These are phyloP conservation scores for Netelia inedita DNA, from an alignment of 2,888 invertebrate genomes.

Conservation along the genomic window DNA sequence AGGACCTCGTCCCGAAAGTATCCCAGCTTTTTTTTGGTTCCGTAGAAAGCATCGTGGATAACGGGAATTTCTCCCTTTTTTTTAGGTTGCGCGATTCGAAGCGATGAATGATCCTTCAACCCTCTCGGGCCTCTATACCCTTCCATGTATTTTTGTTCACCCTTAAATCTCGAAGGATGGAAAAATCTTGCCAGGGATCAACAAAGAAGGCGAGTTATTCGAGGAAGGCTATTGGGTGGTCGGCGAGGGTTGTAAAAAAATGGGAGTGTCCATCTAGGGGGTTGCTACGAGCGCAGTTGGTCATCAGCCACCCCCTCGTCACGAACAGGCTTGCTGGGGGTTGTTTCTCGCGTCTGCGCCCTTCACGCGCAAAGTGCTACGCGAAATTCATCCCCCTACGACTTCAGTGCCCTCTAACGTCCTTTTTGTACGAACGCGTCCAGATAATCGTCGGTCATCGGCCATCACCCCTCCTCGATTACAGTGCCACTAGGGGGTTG, in stretches of 20 bases:
- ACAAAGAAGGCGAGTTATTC: constrained; percentile 19
- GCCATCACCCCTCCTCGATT: too few species aligned
- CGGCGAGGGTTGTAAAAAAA: constrained; percentile 61
- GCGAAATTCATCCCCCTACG: constrained; percentile 35
- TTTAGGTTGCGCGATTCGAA: constrained; percentile 52
- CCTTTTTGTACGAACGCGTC: background rate
- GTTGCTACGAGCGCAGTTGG: constrained; percentile 65
- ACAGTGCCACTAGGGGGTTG: too few species aligned
- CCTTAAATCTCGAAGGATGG: constrained; percentile 36
- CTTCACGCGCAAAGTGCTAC: constrained; percentile 4
- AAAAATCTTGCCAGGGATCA: constrained; percentile 15
- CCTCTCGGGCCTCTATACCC: constrained; percentile 20
- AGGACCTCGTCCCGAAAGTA: constrained; percentile 11
- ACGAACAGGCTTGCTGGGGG: constrained; percentile 16
- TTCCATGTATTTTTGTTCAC: constrained; percentile 11
- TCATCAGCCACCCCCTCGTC: constrained; percentile 63
- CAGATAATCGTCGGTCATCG: background rate
- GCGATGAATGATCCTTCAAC: constrained; percentile 39
- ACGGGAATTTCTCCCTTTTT: constrained; percentile 63
- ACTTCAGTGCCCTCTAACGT: background rate
- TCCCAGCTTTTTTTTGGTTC: constrained; percentile 30
- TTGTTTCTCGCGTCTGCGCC: constrained; percentile 52
- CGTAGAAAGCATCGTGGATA: constrained; percentile 35
- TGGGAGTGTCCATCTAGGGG: constrained; percentile 75
- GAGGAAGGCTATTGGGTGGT: background rate